Conservation (phyloP, 2,888 invertebrate species). For the Dendrolimus houi region DNA sequence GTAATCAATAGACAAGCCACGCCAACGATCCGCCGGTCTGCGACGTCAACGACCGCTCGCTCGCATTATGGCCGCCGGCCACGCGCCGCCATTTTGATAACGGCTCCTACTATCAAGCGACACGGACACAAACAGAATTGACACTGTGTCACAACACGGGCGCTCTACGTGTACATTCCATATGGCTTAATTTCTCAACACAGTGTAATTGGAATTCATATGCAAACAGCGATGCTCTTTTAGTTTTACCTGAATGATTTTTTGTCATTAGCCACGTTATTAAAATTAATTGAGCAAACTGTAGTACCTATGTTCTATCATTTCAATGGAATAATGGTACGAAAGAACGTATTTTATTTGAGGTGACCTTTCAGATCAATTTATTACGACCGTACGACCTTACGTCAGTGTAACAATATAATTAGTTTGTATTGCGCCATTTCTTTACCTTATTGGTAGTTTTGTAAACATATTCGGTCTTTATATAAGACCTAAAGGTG, state of each 20-base stretch:
- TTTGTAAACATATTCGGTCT: not conserved
- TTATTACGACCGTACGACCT: not conserved
- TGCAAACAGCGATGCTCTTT: not conserved
- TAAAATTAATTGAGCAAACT: too few species aligned
- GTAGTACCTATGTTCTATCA: not conserved
- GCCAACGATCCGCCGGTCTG: constrained; percentile 31
- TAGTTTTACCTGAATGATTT: not conserved
- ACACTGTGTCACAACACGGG: constrained; percentile 15
- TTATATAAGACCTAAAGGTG: too few species aligned
- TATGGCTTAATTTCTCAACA: constrained; percentile 1
- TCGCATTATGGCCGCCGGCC: constrained; percentile 32
- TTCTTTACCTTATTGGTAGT: not conserved
- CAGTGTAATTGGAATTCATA: constrained; percentile 6
- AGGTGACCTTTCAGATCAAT: not conserved
- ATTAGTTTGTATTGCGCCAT: not conserved
- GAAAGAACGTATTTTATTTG: not conserved
- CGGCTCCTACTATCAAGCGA: constrained; percentile 37
- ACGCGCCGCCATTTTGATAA: constrained; percentile 68
- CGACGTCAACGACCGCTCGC: constrained; percentile 63
- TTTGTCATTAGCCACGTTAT: not conserved
- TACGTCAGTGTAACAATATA: not conserved
- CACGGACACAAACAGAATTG: constrained; percentile 14
- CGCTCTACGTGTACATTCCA: too few species aligned
- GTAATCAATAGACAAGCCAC: constrained; percentile 38
- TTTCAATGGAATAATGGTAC: not conserved